Base-by-base conservation (phyloP, 2,888 invertebrate species). In the Euspilapteryx auroguttella region DNA sequence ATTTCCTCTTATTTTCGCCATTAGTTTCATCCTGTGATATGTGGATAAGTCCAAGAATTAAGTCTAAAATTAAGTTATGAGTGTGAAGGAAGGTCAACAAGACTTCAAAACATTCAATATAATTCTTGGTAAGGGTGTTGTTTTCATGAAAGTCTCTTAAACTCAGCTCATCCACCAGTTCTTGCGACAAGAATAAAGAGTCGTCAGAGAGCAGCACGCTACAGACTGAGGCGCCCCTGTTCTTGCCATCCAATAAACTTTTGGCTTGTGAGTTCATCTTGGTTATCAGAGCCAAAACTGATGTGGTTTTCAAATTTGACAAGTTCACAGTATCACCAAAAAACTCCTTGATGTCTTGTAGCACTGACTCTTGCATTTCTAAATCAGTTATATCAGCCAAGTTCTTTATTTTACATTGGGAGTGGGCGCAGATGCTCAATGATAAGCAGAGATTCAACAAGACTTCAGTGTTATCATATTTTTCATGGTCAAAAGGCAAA, bases 51-150 rank as follows among this genome's bases (percentile, higher is more conserved):
- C 58, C 62, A 35, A 69, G 30, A 25, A 79, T 46, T 31, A 83
- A 61, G 6, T 59, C 46, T 27, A 73, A 45, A 25, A 83, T 40
- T 25, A 81, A 44, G 33, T 77, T 64, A 45, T 71, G 65, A 14
- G 68, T 61, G 37, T 79, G 77, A 9, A 85, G 42, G 33, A 78
- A 62, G 27, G 55, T 53, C 8, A 82, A 52, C 27, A 82, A 49
- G n/a, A 65, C 56, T 48, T 77, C 66, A 79, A 83, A 83, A 47
- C 62, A 63, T 34, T 58, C 51, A 8, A 64, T 41, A 49, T 66
- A 73, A 24, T 44, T 44, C 29, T 33, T 44, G 34, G 41, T 45
- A 9, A 73, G 42, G 28, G 37, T 43, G 14, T 42, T 45, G 24
- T 42, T 51, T 2, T 34, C 41, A 26, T 41, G 42, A 29, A 55